phyloP scores from a whole-genome alignment of 2,888 invertebrate genomes.

The Trissoscelio sp. region DNA sequence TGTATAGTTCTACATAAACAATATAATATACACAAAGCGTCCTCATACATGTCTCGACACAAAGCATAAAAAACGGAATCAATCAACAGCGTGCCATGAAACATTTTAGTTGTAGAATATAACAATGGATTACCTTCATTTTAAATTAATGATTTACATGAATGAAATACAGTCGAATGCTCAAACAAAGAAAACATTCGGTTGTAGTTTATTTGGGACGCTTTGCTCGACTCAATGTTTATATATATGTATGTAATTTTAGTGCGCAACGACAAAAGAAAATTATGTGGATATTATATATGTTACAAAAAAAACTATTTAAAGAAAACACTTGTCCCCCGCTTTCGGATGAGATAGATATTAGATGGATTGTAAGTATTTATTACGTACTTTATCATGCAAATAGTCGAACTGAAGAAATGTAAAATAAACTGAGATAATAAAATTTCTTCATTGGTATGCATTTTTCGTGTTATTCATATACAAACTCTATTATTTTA shows the following conservation, averaged over 20 bases:
- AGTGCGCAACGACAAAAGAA: conserved; percentile 58
- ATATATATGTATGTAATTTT: conserved; percentile 61
- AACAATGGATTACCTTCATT: conserved; percentile 18
- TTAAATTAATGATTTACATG: neutral
- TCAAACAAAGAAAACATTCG: conserved; percentile 29
- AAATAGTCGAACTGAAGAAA: conserved; percentile 65
- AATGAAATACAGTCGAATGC: conserved; percentile 22
- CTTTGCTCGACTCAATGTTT: conserved; percentile 51
- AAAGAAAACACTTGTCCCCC: conserved; percentile 40
- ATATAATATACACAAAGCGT: conserved; percentile 46
- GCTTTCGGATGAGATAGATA: conserved; percentile 50
- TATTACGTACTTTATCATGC: conserved; percentile 65
- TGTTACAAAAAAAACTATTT: conserved; percentile 58
- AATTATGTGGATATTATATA: conserved; percentile 62
- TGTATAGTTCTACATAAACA: conserved; percentile 60
- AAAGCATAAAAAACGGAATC: conserved; percentile 14
- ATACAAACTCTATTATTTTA: too few species aligned
- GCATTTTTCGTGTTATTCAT: neutral
- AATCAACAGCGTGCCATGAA: conserved; percentile 60
- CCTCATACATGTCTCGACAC: conserved; percentile 19
- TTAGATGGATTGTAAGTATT: conserved; percentile 66
- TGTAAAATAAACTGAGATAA: conserved; percentile 64
- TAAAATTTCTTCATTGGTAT: conserved; percentile 65
- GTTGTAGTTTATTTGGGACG: conserved; percentile 46
- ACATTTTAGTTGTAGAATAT: conserved; percentile 39